Base-by-base conservation (phyloP, 2,888 invertebrate species). In the Teleiodes luculella region DNA sequence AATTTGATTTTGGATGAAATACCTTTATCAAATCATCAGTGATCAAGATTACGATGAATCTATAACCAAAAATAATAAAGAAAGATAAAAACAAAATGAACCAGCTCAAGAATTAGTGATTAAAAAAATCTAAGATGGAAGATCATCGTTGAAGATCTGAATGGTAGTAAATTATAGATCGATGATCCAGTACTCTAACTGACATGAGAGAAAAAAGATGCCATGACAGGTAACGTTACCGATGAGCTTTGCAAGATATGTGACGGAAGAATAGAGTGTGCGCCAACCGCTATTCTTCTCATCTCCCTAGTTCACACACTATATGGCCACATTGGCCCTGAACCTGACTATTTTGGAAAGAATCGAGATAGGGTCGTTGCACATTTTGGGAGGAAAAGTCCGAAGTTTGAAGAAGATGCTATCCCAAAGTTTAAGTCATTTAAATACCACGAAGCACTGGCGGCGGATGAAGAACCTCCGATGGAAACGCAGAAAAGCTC, bases 261-360 rank as follows among this genome's bases (percentile, higher is more conserved):
- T 74, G 89, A 89, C 56, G 89, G 88, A 36, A 70, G 80, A 61
- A 76, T 87, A 20, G 89, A 89, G 61, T 89, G 88, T 57, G 88
- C 89, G 0, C 88, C 88, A 0, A 88, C 88, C 0, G 89, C 89
- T 7, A 83, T 89, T 13, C 80, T 89, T 0, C 72, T 89, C 0
- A 86, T 89, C 36, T 77, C 87, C 0, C 65, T 89, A 6, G 80
- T 89, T 1, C 86, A 89, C 55, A 84, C 88, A 0, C 58, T 89
- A 2, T 89, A 85, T 55, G 89, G 88, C 0, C 76, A 83, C 47
- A 74, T 88, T 13, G 80, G 80, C 0, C 73, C 80, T 1, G 83
- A 83, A 54, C 86, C 86, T 0, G 74, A 86, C 45, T 87, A 87
- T 57, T 85, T 87, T 41, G 79, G 80, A 0, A 67, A 63, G 3